These are phyloP conservation scores for Hydrocynus forskahlii DNA, from an alignment of 2,797 vertebrate species.

Conservation along the genomic window DNA sequence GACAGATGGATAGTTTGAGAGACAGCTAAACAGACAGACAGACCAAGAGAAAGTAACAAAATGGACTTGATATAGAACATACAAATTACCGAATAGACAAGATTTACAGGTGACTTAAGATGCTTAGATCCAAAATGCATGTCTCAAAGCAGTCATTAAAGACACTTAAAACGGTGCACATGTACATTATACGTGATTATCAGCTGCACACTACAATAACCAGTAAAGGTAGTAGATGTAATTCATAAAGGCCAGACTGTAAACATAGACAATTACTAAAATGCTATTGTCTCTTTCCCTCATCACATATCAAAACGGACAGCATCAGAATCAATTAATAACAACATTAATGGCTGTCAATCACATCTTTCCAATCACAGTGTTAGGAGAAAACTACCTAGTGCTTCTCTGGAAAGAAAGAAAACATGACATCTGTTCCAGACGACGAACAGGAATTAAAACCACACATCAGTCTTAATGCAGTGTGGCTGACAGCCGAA, in stretches of 20 bases:
- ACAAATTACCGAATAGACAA: too few species aligned
- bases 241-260: too few species aligned
- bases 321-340: neutral
- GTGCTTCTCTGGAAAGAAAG: constrained; percentile 15
- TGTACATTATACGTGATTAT: too few species aligned
- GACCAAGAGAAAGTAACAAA: too few species aligned
- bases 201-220: too few species aligned
- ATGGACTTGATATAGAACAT: too few species aligned
- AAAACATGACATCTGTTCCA: constrained; percentile 46
- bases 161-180: too few species aligned
- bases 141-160: too few species aligned
- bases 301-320: neutral
- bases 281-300: neutral
- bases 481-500: constrained; percentile 38
- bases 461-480: constrained; percentile 40
- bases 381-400: neutral
- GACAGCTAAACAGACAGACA: too few species aligned
- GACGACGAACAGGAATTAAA: constrained; percentile 34
- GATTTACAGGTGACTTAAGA: too few species aligned
- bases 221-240: too few species aligned
- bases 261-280: neutral
- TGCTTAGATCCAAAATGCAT: too few species aligned
- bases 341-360: neutral
- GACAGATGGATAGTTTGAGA: neutral
- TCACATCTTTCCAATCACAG: neutral